Percentiles rank a stretch among this genome's conserved stretches.
phyloP scores from a whole-genome alignment of 2,113 vertebrate genomes.

The Phaethornis superciliosus region DNA sequence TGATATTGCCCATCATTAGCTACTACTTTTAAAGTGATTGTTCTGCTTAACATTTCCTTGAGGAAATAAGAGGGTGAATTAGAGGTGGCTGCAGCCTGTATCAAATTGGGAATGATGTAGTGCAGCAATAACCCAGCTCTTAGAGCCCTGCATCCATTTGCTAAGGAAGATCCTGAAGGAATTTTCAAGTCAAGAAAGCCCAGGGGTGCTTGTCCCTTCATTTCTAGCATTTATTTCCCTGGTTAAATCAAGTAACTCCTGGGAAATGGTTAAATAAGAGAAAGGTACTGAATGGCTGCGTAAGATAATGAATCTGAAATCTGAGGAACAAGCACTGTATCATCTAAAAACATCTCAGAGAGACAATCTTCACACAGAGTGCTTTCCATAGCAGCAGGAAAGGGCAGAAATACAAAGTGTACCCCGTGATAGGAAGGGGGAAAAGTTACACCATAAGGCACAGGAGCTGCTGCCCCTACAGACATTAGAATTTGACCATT shows the following conservation, averaged over 20 bases:
- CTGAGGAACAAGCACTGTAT: background rate
- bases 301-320: background rate
- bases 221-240: background rate
- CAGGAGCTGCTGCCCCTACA: background rate
- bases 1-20: background rate
- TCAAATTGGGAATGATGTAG: background rate
- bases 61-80: background rate
- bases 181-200: background rate
- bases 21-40: background rate
- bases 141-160: background rate
- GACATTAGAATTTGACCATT: background rate
- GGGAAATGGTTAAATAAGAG: background rate
- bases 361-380: background rate
- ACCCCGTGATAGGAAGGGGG: background rate
- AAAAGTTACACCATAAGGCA: rapidly evolving
- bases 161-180: background rate
- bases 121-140: background rate
- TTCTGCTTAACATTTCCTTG: background rate
- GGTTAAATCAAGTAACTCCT: background rate
- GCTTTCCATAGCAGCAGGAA: background rate
- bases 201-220: background rate
- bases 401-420: background rate
- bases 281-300: background rate
- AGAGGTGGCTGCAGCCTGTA: background rate
- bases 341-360: background rate